Evolutionary conservation across 2,797 vertebrate genomes (phyloP).

Genomic region (Alfaro cultratus): DNA sequence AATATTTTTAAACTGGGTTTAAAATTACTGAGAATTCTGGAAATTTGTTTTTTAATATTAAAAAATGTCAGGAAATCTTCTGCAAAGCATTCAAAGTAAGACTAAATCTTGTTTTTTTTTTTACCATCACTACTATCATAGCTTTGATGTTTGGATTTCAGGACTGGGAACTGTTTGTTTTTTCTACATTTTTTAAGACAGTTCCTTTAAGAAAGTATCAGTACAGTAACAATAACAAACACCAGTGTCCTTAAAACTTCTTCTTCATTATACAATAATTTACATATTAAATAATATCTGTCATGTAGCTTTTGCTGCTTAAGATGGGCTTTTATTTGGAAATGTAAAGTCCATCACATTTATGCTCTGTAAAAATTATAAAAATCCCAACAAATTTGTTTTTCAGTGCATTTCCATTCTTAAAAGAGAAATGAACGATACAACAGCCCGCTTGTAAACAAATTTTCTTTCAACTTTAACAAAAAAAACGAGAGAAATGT

Average conservation of each 20-base stretch:
- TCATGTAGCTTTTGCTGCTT: slow-evolving; percentile 36
- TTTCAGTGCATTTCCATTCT: slow-evolving; percentile 51
- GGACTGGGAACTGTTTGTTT: slow-evolving; percentile 35
- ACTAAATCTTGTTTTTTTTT: slow-evolving; percentile 53
- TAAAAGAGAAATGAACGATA: slow-evolving; percentile 33
- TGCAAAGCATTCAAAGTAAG: neutral
- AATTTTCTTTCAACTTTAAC: slow-evolving; percentile 43
- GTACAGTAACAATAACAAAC: slow-evolving; percentile 64
- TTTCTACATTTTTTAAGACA: slow-evolving; percentile 41
- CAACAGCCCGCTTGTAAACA: slow-evolving; percentile 68
- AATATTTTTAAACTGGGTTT: neutral
- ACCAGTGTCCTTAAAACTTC: slow-evolving; percentile 48
- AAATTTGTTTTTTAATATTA: neutral
- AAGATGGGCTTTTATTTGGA: slow-evolving; percentile 35
- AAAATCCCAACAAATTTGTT: slow-evolving; percentile 43
- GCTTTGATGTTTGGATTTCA: slow-evolving; percentile 42
- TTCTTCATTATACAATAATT: slow-evolving; percentile 58
- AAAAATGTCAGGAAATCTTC: neutral
- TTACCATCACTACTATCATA: slow-evolving; percentile 53
- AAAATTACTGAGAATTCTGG: neutral
- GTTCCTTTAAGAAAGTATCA: slow-evolving; percentile 44
- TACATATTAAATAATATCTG: slow-evolving; percentile 53
- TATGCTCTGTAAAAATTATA: slow-evolving; percentile 35
- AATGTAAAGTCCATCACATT: slow-evolving; percentile 38
- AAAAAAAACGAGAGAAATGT: slow-evolving; percentile 52